phyloP scores from a whole-genome alignment of 2,113 vertebrate species.

The Caranx melampygus region DNA sequence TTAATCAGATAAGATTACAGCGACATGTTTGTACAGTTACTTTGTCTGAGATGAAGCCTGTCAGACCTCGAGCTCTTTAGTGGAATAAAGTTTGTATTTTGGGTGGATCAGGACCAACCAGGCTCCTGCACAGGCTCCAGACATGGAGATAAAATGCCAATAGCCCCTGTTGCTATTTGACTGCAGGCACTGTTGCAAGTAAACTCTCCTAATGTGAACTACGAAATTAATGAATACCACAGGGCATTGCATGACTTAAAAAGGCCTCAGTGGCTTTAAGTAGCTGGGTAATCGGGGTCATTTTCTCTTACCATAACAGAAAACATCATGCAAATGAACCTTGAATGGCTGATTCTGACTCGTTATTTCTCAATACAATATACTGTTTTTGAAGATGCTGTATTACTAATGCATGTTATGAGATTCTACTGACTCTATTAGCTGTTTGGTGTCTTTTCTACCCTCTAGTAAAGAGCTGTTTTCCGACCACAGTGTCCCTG shows the following conservation, averaged over 20 bases:
- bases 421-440: not conserved
- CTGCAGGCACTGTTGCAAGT: not conserved
- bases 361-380: not conserved
- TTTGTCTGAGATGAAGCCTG: not conserved
- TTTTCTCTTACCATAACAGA: not conserved
- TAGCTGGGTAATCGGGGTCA: not conserved
- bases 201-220: not conserved
- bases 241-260: not conserved
- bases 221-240: slow-evolving; percentile 1
- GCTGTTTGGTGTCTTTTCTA: not conserved
- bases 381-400: not conserved
- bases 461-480: not conserved
- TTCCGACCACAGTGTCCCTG: not conserved
- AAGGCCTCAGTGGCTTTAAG: not conserved
- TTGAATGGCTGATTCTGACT: not conserved
- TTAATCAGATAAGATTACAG: not conserved
- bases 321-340: not conserved
- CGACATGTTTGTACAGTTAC: not conserved
- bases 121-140: not conserved
- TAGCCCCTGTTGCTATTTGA: not conserved
- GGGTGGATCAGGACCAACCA: not conserved
- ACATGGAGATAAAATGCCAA: not conserved
- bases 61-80: not conserved
- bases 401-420: not conserved
- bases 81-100: not conserved